Percentiles rank a stretch among this genome's conserved stretches.
Evolutionary conservation across 2,113 vertebrate species (phyloP).

Genomic region (Cricetomys ansorgei): DNA sequence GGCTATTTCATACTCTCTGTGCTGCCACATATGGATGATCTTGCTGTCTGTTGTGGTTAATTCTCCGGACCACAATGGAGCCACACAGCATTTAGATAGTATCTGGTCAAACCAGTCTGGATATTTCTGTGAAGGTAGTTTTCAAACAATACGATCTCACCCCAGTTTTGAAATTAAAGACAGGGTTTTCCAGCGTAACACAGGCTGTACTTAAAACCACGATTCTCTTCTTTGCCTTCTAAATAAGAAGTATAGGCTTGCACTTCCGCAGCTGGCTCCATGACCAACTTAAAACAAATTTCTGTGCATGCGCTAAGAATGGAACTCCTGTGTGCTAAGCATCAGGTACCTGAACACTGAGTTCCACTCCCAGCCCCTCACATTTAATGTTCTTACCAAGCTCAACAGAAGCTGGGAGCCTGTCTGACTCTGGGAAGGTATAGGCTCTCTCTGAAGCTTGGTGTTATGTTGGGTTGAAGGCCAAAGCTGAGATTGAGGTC

Average conservation of each 20-base stretch:
- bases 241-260: background rate
- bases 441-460: background rate
- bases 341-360: background rate
- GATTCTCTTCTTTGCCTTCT: background rate
- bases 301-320: background rate
- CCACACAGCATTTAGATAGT: slow-evolving; percentile 19
- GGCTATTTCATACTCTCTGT: background rate
- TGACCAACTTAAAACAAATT: background rate
- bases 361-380: background rate
- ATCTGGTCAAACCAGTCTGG: background rate
- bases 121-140: background rate
- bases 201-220: background rate
- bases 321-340: background rate
- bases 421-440: background rate
- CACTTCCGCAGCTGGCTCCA: background rate
- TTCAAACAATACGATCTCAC: background rate
- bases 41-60: background rate
- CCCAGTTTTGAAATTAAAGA: background rate
- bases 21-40: background rate
- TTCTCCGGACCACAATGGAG: background rate
- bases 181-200: background rate
- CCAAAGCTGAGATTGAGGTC: background rate
- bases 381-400: background rate
- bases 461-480: background rate
- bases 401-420: background rate